These are phyloP conservation scores for Acanthurus leucopareius DNA, from an alignment of 2,797 vertebrate genomes.

Conservation along the genomic window DNA sequence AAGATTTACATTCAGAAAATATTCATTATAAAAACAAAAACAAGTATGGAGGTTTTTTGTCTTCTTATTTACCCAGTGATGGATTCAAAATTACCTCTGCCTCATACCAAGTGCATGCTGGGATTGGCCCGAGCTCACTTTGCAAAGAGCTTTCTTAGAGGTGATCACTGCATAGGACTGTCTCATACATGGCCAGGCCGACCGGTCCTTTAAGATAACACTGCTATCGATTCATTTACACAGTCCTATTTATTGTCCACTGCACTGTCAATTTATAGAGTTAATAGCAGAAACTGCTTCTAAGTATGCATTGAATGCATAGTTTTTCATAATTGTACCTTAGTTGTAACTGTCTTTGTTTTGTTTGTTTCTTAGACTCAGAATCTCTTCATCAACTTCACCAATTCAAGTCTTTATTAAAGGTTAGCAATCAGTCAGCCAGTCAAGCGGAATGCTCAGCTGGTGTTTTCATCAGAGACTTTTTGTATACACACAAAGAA, in stretches of 20 bases:
- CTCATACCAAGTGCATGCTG: constrained; percentile 11
- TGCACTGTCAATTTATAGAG: neutral
- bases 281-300: neutral
- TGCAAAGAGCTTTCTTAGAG: constrained; percentile 15
- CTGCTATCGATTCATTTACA: neutral
- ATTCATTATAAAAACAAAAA: neutral
- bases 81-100: constrained; percentile 21
- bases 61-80: constrained; percentile 1
- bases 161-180: constrained; percentile 13
- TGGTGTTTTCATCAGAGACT: neutral
- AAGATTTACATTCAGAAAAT: constrained; percentile 1
- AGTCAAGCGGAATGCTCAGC: neutral
- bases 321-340: neutral
- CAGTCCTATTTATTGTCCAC: neutral
- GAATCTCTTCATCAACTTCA: neutral
- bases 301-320: neutral
- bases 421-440: neutral
- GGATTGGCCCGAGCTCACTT: constrained; percentile 9
- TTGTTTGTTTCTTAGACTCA: neutral
- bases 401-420: neutral
- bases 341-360: neutral
- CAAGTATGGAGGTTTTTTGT: neutral
- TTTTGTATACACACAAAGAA: constrained; percentile 1
- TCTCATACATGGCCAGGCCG: constrained; percentile 4
- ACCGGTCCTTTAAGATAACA: too few relatives aligned